phyloP scores from a whole-genome alignment of 2,797 vertebrate genomes.

The Podarcis lilfordi region DNA sequence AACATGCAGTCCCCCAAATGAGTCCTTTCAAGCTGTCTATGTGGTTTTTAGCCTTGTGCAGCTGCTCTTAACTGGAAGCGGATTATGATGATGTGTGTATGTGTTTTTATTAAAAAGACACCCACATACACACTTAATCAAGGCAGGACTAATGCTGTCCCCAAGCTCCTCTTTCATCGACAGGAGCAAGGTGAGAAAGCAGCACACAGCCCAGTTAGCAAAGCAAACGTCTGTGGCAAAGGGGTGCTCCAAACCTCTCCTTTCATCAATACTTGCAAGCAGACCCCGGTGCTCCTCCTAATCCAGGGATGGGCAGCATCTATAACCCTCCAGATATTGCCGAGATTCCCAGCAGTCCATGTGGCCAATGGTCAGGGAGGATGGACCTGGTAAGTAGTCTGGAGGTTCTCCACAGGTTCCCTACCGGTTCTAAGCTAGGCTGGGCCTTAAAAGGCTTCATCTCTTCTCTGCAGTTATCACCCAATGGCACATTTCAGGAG shows the following conservation, averaged over 20 bases:
- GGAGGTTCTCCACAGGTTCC: background rate
- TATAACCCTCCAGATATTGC: too few species aligned
- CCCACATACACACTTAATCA: slow-evolving; percentile 46
- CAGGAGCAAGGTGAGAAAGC: background rate
- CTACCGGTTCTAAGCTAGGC: background rate
- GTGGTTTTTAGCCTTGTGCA: background rate
- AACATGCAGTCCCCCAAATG: slow-evolving; percentile 27
- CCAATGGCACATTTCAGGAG: background rate
- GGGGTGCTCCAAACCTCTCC: background rate
- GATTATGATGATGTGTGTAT: too few species aligned
- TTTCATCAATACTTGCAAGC: background rate
- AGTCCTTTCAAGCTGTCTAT: fast-evolving
- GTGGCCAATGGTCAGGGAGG: too few species aligned
- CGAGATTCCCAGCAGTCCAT: too few species aligned
- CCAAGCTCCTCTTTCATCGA: slow-evolving; percentile 47
- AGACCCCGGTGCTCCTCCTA: background rate
- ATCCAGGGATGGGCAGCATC: too few species aligned
- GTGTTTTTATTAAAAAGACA: too few species aligned
- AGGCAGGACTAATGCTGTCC: slow-evolving; percentile 38
- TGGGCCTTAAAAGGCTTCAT: background rate
- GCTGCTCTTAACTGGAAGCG: background rate
- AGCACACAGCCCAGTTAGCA: slow-evolving; percentile 15
- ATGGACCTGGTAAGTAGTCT: too few species aligned
- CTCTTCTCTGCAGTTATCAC: background rate
- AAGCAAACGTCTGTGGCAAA: slow-evolving; percentile 21